Base-by-base conservation (phyloP, 2,888 invertebrate genomes). In the Andrena marginata region DNA sequence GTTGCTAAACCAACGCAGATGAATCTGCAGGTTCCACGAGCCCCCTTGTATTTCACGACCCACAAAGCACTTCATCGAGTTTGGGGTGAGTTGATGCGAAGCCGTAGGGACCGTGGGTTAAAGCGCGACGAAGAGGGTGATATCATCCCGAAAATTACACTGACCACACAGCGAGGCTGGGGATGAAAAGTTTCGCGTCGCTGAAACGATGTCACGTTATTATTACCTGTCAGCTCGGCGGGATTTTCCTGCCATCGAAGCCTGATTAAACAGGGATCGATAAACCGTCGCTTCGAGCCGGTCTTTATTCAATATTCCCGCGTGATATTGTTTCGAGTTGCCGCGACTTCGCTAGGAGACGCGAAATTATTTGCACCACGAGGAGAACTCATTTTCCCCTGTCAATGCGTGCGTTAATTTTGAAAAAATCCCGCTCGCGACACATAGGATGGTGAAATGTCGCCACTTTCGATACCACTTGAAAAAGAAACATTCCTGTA, bases 201-300 rank as follows among this genome's bases (percentile, higher is more conserved):
- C 6, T 42, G 31, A 23, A 48, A 42, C 62, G 26, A 63, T 42
- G 23, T 13, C 10, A 10, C 42, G 23, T 56, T 70, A 56, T 70
- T 70, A 63, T 64, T 70, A 42, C 23, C 62, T 63, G 42, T 70
- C 70, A 59, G 23, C n/a, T 54, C 6, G 59, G 10, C 77, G 48
- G 10, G 63, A 69, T 59, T 78, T 62, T 78, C 62, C 20, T 73
- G 16, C 64, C 48, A n/a, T 64, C 56, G n/a, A 26, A 31, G n/a
- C 16, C 20, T 54, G 65, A 62, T 78, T 54, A 63, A 73, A 54
- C 54, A 8, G 42, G 35, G 67, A 73, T 78, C 77, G 77, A 67
- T 73, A 78, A 62, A 35, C 63, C 77, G n/a, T 60, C 60, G 16
- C 23, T 60, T 60, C 49, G 59, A 26, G 35, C 29, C 71, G 59